Conservation (phyloP, 2,888 invertebrate species). For the Parasteatoda lunata region DNA sequence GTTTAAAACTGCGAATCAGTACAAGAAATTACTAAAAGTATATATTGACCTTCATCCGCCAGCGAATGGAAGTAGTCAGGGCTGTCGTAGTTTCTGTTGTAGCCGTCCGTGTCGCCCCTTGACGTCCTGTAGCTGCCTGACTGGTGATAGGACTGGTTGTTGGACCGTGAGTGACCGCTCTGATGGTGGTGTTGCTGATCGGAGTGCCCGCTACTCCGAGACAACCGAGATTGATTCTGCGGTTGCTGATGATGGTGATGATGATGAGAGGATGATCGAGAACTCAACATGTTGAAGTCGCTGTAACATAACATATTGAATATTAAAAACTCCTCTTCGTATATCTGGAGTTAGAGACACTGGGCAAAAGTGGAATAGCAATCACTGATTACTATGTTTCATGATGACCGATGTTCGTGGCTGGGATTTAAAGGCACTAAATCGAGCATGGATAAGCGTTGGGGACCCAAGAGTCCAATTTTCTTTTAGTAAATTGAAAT, state of each 20-base stretch:
- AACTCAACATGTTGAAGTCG: slow-evolving; percentile 64
- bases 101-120: slow-evolving; percentile 24
- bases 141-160: slow-evolving; percentile 24
- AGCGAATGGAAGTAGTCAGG: slow-evolving; percentile 20
- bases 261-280: slow-evolving; percentile 48
- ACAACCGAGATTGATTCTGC: slow-evolving; percentile 34
- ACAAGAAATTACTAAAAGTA: too few species aligned
- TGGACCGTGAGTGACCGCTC: slow-evolving; percentile 1
- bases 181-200: slow-evolving; percentile 22
- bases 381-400: too few species aligned
- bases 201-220: slow-evolving; percentile 26
- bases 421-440: too few species aligned
- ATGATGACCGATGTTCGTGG: too few species aligned
- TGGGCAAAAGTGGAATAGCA: too few species aligned
- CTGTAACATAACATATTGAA: background rate
- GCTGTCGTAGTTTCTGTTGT: slow-evolving; percentile 44
- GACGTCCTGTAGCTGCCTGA: slow-evolving; percentile 37
- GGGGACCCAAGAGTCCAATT: background rate
- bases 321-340: too few species aligned
- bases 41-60: slow-evolving; percentile 32
- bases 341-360: too few species aligned
- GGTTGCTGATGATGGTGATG: slow-evolving; percentile 39
- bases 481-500: background rate
- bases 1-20: too few species aligned
- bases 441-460: too few species aligned